These are phyloP conservation scores for Cheilosia pagana DNA, from an alignment of 2,888 invertebrate genomes.

Conservation along the genomic window DNA sequence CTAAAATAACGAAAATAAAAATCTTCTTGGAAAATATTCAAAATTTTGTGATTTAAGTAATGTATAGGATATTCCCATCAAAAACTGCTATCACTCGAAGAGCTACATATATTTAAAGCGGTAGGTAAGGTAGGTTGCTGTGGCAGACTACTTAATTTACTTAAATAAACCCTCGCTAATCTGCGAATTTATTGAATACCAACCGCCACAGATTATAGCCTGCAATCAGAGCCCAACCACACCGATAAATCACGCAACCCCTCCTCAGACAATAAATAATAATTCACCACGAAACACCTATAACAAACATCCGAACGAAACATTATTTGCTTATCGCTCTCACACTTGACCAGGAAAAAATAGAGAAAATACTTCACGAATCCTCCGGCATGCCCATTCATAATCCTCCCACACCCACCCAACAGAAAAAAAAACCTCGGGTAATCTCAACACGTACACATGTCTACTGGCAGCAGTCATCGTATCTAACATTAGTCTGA, in stretches of 20 bases:
- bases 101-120: too few relatives aligned
- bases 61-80: too few relatives aligned
- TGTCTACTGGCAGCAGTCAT: slow-evolving; percentile 29
- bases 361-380: background rate
- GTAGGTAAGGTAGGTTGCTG: too few relatives aligned
- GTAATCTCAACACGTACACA: slow-evolving; percentile 50
- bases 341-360: background rate
- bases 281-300: slow-evolving; percentile 2
- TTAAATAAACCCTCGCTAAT: background rate
- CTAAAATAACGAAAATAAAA: too few relatives aligned
- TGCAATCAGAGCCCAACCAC: slow-evolving; percentile 22
- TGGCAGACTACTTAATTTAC: background rate
- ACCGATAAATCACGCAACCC: slow-evolving; percentile 29
- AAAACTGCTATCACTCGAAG: too few relatives aligned
- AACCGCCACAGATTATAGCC: slow-evolving; percentile 16
- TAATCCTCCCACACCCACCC: background rate
- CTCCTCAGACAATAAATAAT: slow-evolving; percentile 30
- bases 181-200: slow-evolving; percentile 31
- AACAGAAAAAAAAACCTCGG: background rate
- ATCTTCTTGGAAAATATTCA: too few relatives aligned
- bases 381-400: slow-evolving; percentile 24
- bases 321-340: slow-evolving; percentile 30
- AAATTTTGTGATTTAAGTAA: too few relatives aligned
- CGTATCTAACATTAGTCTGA: slow-evolving; percentile 32
- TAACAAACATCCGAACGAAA: background rate